Evolutionary conservation across 1,140 invertebrate species (phyloP).

Genomic region (Acromyrmex charruanus): DNA sequence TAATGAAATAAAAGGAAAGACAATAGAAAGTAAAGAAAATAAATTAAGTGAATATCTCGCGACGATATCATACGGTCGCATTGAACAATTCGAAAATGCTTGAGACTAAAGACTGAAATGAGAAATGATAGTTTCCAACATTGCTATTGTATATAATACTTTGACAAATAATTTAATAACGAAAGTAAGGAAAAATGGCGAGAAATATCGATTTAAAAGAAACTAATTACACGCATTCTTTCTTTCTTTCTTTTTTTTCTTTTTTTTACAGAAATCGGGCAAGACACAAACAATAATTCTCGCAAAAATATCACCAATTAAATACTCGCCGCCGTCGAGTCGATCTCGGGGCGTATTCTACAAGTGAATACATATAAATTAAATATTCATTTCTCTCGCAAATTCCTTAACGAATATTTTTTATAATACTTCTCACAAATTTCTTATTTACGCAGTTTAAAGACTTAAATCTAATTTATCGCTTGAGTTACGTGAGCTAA

Average conservation of each 20-base stretch:
- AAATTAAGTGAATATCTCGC: conserved; percentile 36
- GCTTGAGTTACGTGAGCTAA: conserved; percentile 71
- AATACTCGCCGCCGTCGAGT: conserved; percentile 29
- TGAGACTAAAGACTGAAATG: conserved; percentile 2
- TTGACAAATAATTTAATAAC: conserved; percentile 32
- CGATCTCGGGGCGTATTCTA: conserved; percentile 33
- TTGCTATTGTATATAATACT: background rate
- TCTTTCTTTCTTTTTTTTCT: background rate
- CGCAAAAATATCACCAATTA: background rate
- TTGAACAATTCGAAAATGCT: background rate
- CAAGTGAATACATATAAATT: conserved; percentile 43
- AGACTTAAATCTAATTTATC: conserved; percentile 48
- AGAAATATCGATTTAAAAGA: background rate
- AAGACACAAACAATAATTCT: background rate
- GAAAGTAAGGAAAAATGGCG: background rate
- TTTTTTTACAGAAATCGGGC: background rate
- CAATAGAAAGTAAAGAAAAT: background rate
- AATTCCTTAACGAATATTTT: conserved; percentile 21
- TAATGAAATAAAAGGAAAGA: conserved; percentile 10
- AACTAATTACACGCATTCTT: background rate
- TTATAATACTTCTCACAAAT: conserved; percentile 36
- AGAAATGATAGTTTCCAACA: background rate
- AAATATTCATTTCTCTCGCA: conserved; percentile 24
- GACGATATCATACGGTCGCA: background rate
- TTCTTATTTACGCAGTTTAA: conserved; percentile 35